Evolutionary conservation across 53 echinoderm and acorn worm genomes (phyloP).

Genomic region (Temnopleurus reevesii): DNA sequence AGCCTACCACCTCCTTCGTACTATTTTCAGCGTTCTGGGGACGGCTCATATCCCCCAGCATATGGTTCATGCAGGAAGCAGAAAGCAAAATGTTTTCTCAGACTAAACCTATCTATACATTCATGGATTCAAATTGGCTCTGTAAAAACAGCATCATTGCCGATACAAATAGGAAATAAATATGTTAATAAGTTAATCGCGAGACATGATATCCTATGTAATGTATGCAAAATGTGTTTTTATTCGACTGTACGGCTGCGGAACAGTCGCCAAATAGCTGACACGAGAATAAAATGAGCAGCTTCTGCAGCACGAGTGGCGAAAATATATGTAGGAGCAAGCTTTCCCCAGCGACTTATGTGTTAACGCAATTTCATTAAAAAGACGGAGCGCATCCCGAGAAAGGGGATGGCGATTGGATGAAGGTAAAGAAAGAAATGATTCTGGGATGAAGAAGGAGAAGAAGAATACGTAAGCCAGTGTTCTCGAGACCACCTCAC

Average conservation of each 20-base stretch:
- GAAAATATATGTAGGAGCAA: not conserved
- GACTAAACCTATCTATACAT: not conserved
- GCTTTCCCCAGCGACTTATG: slow-evolving; percentile 26
- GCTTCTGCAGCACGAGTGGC: not conserved
- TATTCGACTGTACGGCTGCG: not conserved
- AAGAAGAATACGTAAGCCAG: too few species aligned
- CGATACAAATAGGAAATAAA: not conserved
- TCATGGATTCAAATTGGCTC: not conserved
- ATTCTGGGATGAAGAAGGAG: not conserved
- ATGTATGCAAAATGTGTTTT: slow-evolving; percentile 5
- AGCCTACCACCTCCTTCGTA: not conserved
- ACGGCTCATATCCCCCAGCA: too few species aligned
- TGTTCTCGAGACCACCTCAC: too few species aligned
- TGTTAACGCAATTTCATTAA: slow-evolving; percentile 47
- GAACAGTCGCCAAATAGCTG: not conserved
- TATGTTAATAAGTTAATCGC: not conserved
- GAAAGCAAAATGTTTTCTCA: not conserved
- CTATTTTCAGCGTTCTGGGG: not conserved
- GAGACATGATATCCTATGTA: not conserved
- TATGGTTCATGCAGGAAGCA: too few species aligned
- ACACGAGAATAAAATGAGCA: not conserved
- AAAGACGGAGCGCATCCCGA: not conserved
- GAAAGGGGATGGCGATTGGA: not conserved
- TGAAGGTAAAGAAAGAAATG: not conserved
- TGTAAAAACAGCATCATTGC: not conserved